A percentile compares a stretch with the other conserved stretches of the same genome.
phyloP scores from a whole-genome alignment of 2,888 invertebrate species.

The Nephrotoma guestfalica region DNA sequence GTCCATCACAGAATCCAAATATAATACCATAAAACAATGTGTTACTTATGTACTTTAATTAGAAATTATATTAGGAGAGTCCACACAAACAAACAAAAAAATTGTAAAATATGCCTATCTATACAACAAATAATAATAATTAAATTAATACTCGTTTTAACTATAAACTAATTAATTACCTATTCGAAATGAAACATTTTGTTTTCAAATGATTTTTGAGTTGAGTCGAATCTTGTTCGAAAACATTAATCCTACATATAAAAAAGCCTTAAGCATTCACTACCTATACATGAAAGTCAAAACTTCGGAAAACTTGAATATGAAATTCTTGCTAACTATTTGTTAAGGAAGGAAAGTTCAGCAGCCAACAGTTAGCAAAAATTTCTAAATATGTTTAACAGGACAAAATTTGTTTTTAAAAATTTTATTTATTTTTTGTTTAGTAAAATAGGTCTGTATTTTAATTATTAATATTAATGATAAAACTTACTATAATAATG shows the following conservation, averaged over 20 bases:
- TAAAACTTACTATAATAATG: background rate
- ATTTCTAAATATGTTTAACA: background rate
- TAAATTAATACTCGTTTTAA: background rate
- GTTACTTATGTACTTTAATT: conserved; percentile 10
- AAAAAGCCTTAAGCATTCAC: no score
- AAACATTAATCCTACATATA: background rate
- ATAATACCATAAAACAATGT: conserved; percentile 27
- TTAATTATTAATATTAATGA: background rate
- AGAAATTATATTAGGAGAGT: background rate
- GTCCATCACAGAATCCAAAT: conserved; percentile 32
- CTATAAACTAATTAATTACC: background rate
- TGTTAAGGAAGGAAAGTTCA: background rate
- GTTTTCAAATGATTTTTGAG: background rate
- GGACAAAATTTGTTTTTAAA: background rate
- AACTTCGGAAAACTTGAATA: background rate
- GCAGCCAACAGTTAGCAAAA: background rate
- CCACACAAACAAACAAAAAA: background rate
- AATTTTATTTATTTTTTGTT: background rate
- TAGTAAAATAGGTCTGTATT: background rate
- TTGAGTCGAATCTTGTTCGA: background rate
- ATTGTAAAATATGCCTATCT: background rate
- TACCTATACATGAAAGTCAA: background rate
- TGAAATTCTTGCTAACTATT: background rate
- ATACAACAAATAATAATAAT: background rate
- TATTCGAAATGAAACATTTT: background rate